A percentile compares a stretch with the other conserved stretches of the same genome.
Evolutionary conservation across 2,888 invertebrate species (phyloP).

Genomic region (Cerastis rubricosa): DNA sequence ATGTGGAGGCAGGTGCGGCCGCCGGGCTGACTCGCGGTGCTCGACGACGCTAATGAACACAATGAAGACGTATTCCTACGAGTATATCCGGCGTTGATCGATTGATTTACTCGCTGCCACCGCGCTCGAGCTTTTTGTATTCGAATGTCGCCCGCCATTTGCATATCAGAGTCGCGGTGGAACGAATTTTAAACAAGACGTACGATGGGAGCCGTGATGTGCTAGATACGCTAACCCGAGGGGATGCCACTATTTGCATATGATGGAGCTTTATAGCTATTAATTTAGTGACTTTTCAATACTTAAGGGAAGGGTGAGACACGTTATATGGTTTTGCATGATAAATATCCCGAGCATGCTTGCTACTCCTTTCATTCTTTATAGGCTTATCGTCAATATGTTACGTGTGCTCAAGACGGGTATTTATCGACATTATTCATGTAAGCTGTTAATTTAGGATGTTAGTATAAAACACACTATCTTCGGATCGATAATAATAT

Average conservation of each 20-base stretch:
- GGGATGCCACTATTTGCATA: slow-evolving; percentile 85
- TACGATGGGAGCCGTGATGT: slow-evolving; percentile 81
- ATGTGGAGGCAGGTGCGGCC: slow-evolving; percentile 86
- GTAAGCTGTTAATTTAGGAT: slow-evolving; percentile 44
- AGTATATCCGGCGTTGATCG: slow-evolving; percentile 90
- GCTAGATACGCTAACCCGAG: slow-evolving; percentile 79
- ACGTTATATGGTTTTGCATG: slow-evolving; percentile 61
- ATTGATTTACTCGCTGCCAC: slow-evolving; percentile 91
- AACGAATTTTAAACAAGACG: slow-evolving; percentile 88
- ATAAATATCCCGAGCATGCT: slow-evolving; percentile 62
- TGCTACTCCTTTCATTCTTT: slow-evolving; percentile 54
- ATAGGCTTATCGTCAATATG: slow-evolving; percentile 57
- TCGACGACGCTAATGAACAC: slow-evolving; percentile 89
- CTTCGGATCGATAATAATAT: slow-evolving; percentile 23
- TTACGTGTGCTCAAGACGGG: slow-evolving; percentile 42
- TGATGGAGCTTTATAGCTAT: slow-evolving; percentile 79
- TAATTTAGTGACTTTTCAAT: slow-evolving; percentile 72
- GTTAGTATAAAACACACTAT: slow-evolving; percentile 21
- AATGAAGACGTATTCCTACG: slow-evolving; percentile 90
- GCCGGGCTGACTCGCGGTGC: slow-evolving; percentile 64
- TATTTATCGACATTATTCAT: slow-evolving; percentile 49
- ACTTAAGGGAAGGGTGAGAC: slow-evolving; percentile 67
- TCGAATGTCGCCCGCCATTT: slow-evolving; percentile 89
- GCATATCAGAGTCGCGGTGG: slow-evolving; percentile 86
- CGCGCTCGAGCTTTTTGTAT: slow-evolving; percentile 90